Percentiles rank a stretch among this genome's conserved stretches.
Evolutionary conservation across 2,797 vertebrate species (phyloP).

Genomic region (Sitta carolinensis): DNA sequence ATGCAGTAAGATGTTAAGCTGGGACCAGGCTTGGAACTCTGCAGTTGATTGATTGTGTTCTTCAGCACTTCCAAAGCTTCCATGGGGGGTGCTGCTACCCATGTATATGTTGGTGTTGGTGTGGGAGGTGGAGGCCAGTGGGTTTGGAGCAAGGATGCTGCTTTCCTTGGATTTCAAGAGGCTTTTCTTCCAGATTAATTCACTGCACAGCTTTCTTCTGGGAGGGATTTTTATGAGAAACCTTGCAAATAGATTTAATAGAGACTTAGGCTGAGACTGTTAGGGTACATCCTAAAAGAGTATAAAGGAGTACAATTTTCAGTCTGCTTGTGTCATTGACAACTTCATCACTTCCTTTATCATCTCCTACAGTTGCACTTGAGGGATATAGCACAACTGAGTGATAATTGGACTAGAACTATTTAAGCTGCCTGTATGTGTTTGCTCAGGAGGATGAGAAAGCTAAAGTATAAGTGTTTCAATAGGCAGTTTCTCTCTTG

Average conservation of each 20-base stretch:
- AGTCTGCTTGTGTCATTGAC: background rate
- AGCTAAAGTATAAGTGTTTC: background rate
- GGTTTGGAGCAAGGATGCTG: background rate
- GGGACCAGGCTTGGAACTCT: background rate
- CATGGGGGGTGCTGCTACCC: background rate
- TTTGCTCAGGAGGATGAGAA: background rate
- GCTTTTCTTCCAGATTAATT: background rate
- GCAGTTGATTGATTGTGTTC: background rate
- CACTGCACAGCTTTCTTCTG: background rate
- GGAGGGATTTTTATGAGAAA: background rate
- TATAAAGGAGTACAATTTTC: background rate
- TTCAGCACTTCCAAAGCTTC: background rate
- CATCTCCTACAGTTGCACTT: background rate
- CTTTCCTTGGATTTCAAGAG: background rate
- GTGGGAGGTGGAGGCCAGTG: rapidly evolving
- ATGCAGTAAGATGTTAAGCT: background rate
- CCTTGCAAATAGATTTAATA: background rate
- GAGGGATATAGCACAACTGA: background rate
- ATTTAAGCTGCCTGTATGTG: background rate
- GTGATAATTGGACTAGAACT: background rate
- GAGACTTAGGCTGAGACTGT: background rate
- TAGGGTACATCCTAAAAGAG: background rate
- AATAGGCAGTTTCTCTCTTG: background rate
- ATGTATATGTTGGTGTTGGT: rapidly evolving
- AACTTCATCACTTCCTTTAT: background rate